Base-by-base conservation (phyloP, 1,140 invertebrate species). In the Conus ventricosus region DNA sequence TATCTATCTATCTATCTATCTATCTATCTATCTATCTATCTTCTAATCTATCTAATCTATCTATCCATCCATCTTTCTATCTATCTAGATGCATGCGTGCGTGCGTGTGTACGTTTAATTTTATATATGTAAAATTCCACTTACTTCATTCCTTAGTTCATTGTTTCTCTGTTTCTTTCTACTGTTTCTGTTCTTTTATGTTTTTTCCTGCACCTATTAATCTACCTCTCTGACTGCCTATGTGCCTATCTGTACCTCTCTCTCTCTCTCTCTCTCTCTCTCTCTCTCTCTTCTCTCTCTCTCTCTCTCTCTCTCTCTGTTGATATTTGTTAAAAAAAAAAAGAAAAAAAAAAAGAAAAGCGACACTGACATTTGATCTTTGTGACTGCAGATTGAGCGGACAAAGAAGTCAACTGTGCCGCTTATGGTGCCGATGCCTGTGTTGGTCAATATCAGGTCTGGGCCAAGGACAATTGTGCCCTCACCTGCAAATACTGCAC, bases 391-490 rank as follows among this genome's bases (percentile, higher is more conserved):
- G 81, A 86, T 27, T 91, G 90, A 76, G 85, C 67, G 11, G 86
- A 91, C 67, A 84, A 78, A n/a, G 54, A 83, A n/a, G 17, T 17
- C 8, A 86, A 90, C 88, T 91, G 90, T 78, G 89, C 81, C 20
- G 11, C 6, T 6, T 91, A 87, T 27, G 84, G 78, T 20, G 51
- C 88, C 23, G 76, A 76, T 10, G 55, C 81, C 8, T 91, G 90
- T 60, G 76, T 25, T 17, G 90, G 67, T 11, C 60, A 81, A 17
- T 91, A 90, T n/a, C 60, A 60, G 63, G 63, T 57, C 4, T 91
- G 90, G 90, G 90, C 90, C 0, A 23, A 27, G 15, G 90, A 90
- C 85, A 91, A 90, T 82, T 91, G 90, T 39, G 80, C 78, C 13
- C 81, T 90, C 17, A 89, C 84, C 27, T 91, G 90, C 53, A 84